A percentile compares a stretch with the other conserved stretches of the same genome.
These are phyloP conservation scores for Acronicta aceris DNA, from an alignment of 2,888 invertebrate genomes.

Conservation along the genomic window DNA sequence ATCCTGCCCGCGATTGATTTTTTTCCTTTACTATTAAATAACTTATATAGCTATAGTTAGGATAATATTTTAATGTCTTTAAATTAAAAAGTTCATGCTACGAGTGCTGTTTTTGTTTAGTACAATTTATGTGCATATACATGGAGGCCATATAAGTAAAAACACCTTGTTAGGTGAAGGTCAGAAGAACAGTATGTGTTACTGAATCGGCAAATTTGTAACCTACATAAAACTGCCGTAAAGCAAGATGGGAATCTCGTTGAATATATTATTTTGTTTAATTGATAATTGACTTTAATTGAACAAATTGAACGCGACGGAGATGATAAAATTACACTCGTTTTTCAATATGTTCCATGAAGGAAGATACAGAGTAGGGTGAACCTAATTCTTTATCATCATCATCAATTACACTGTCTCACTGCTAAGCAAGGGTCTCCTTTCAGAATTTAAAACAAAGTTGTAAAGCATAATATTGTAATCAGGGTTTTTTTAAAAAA, in stretches of 20 bases:
- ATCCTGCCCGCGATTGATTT: too few relatives aligned
- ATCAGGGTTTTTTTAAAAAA: too few relatives aligned
- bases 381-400: background rate
- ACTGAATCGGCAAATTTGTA: background rate
- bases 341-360: conserved; percentile 7
- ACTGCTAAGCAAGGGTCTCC: too few relatives aligned
- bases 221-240: conserved; percentile 3
- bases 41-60: too few relatives aligned
- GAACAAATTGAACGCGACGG: conserved; percentile 48
- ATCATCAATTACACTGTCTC: too few relatives aligned
- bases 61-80: too few relatives aligned
- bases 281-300: conserved; percentile 47
- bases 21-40: too few relatives aligned
- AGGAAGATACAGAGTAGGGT: background rate
- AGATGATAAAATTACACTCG: conserved; percentile 43
- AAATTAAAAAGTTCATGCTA: too few relatives aligned
- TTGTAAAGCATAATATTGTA: too few relatives aligned
- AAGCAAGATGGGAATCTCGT: conserved; percentile 33
- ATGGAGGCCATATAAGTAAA: background rate
- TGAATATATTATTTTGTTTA: conserved; percentile 37
- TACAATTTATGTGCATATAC: background rate
- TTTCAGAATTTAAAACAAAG: too few relatives aligned
- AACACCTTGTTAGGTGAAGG: background rate
- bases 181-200: background rate
- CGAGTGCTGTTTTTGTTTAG: too few relatives aligned